Percentiles rank a stretch among this genome's conserved stretches.
phyloP scores from a whole-genome alignment of 2,113 vertebrate genomes.

The Hippocampus abdominalis region DNA sequence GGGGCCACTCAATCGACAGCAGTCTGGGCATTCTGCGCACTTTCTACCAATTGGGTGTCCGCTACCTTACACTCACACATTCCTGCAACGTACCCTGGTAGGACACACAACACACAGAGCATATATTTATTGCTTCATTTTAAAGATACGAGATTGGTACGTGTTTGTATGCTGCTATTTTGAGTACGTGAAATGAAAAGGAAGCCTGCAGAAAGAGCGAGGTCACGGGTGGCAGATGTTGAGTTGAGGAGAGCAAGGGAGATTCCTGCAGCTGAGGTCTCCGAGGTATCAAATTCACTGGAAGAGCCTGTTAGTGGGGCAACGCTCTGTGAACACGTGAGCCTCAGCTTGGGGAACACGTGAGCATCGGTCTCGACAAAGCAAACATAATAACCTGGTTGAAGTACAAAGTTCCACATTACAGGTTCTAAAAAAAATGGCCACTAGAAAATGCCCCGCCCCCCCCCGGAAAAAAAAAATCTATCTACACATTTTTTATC shows the following conservation, averaged over 20 bases:
- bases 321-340: background rate
- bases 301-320: background rate
- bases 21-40: conserved; percentile 82
- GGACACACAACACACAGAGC: conserved; percentile 20
- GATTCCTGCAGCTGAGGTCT: conserved; percentile 25
- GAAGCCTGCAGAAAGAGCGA: too few relatives aligned
- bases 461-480: background rate
- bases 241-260: conserved; percentile 28
- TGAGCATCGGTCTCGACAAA: background rate
- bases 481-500: background rate
- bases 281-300: conserved; percentile 19
- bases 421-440: too few relatives aligned
- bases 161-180: too few relatives aligned
- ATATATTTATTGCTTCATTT: too few relatives aligned
- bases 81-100: conserved; percentile 95
- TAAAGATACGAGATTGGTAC: too few relatives aligned
- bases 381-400: background rate
- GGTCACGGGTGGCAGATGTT: background rate
- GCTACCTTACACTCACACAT: conserved; percentile 92
- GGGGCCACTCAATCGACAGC: conserved; percentile 92
- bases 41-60: conserved; percentile 85
- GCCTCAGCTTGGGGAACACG: background rate
- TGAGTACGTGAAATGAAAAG: too few relatives aligned
- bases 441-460: too few relatives aligned
- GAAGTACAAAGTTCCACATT: background rate